Evolutionary conservation across 2,113 vertebrate genomes (phyloP).

Genomic region (Heterocephalus glaber): DNA sequence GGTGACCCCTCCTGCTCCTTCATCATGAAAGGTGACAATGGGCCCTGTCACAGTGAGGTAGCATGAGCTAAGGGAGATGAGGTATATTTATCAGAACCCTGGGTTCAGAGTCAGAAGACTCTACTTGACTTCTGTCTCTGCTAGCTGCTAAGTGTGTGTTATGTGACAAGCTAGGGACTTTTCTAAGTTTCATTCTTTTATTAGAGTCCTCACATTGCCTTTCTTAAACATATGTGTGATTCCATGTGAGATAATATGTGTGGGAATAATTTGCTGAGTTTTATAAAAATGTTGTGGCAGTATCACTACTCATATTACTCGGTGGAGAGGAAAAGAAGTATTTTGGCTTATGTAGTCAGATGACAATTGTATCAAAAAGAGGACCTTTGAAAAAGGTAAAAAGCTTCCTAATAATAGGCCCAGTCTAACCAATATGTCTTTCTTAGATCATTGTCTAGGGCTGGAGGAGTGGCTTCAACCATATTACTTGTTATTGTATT

Average conservation of each 20-base stretch:
- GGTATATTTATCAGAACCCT: neutral
- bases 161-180: neutral
- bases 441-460: neutral
- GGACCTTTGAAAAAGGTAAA: neutral
- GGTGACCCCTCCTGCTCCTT: accelerated
- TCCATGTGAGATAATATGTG: neutral
- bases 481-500: neutral
- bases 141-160: neutral
- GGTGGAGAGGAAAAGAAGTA: neutral
- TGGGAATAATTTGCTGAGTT: neutral
- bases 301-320: neutral
- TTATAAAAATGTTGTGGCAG: neutral
- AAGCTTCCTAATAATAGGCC: neutral
- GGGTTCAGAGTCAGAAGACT: neutral
- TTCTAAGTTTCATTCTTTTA: neutral
- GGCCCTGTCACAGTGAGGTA: neutral
- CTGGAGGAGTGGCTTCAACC: neutral
- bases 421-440: neutral
- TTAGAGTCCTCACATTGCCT: neutral
- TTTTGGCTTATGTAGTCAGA: neutral
- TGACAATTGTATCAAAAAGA: conserved; percentile 27
- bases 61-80: neutral
- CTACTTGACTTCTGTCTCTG: neutral
- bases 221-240: neutral
- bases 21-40: neutral